A percentile compares a stretch with the other conserved stretches of the same genome.
phyloP scores from a whole-genome alignment of 2,888 invertebrate genomes.

The Amphipoea lucens region DNA sequence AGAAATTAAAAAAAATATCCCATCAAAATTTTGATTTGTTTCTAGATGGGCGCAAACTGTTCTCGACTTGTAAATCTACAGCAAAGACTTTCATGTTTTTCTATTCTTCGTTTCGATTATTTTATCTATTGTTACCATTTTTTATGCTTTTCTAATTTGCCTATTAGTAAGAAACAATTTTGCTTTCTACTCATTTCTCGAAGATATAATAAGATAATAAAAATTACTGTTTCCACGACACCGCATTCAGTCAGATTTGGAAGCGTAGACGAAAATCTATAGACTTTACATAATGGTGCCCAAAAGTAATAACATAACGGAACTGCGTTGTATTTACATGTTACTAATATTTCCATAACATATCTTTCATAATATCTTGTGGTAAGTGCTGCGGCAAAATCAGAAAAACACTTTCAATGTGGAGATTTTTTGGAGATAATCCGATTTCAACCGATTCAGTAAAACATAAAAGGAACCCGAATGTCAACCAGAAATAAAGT shows the following conservation, averaged over 20 bases:
- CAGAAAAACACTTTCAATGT: background rate
- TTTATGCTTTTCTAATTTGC: background rate
- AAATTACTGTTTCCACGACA: background rate
- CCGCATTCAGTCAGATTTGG: background rate
- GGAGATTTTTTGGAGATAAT: background rate
- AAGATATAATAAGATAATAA: background rate
- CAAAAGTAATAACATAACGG: conserved; percentile 28
- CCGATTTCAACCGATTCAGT: background rate
- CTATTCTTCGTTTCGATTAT: background rate
- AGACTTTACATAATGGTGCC: conserved; percentile 39
- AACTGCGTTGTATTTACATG: conserved; percentile 10
- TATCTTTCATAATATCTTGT: conserved; percentile 7
- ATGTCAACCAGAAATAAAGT: no score
- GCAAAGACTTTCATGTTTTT: background rate
- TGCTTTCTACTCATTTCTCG: background rate
- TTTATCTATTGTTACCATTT: background rate
- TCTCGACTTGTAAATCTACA: background rate
- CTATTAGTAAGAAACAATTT: background rate
- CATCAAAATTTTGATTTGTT: background rate
- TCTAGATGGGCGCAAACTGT: background rate
- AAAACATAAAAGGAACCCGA: background rate
- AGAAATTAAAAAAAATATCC: background rate
- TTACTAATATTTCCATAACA: conserved; percentile 9
- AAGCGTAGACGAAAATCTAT: conserved; percentile 20
- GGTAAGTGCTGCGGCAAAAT: conserved; percentile 6